Conservation (phyloP, 2,888 invertebrate genomes). For the Torymus auratus region DNA sequence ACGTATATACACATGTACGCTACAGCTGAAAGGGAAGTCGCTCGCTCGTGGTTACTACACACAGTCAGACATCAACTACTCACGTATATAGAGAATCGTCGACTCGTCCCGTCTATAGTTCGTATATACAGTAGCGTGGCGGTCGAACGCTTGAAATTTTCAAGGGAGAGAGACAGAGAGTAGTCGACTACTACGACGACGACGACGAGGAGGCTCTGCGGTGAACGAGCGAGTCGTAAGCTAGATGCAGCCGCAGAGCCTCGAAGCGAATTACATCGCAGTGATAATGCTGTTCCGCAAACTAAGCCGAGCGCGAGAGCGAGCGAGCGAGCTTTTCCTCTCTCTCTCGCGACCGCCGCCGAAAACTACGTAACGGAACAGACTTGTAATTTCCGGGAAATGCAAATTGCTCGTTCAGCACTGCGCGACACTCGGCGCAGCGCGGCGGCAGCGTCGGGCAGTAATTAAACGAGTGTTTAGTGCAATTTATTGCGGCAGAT, state of each 20-base stretch:
- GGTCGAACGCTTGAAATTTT: slow-evolving; percentile 38
- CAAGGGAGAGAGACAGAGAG: too few species aligned
- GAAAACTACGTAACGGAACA: slow-evolving; percentile 64
- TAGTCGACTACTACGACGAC: background rate
- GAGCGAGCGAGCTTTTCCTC: background rate
- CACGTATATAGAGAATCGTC: background rate
- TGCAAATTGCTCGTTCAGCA: slow-evolving; percentile 64
- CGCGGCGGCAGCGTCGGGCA: slow-evolving; percentile 16
- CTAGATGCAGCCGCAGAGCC: slow-evolving; percentile 12
- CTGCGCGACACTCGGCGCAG: slow-evolving; percentile 44
- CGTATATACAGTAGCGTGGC: background rate
- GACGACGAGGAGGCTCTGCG: background rate
- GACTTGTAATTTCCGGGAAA: slow-evolving; percentile 65
- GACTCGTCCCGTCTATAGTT: background rate
- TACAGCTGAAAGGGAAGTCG: too few species aligned
- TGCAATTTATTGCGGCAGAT: slow-evolving; percentile 62
- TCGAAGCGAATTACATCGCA: slow-evolving; percentile 61
- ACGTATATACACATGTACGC: too few species aligned
- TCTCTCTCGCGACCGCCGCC: slow-evolving; percentile 21
- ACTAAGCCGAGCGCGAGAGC: slow-evolving; percentile 50
- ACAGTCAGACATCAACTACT: too few species aligned
- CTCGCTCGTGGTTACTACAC: too few species aligned
- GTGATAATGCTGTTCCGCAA: slow-evolving; percentile 60
- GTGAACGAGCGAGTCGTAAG: background rate
- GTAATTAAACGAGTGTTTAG: slow-evolving; percentile 65